Evolutionary conservation across 1,140 invertebrate species (phyloP).

Genomic region (Zaprionus ornatus): DNA sequence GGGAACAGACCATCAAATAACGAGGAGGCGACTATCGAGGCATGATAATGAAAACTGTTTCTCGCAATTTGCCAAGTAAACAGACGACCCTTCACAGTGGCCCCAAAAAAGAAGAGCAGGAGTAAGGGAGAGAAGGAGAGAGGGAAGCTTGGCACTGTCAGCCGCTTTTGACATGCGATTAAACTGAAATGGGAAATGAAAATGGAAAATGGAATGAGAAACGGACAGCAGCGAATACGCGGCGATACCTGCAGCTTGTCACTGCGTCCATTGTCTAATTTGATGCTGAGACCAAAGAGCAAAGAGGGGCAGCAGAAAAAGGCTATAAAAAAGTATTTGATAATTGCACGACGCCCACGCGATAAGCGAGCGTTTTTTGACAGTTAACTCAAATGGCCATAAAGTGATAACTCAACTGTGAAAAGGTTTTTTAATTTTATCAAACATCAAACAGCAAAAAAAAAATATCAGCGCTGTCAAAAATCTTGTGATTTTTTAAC

Average conservation of each 20-base stretch:
- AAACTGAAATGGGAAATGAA: slow-evolving; percentile 44
- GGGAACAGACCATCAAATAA: slow-evolving; percentile 76
- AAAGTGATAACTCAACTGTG: background rate
- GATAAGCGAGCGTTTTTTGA: slow-evolving; percentile 3
- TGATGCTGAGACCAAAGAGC: background rate
- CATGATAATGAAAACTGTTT: slow-evolving; percentile 78
- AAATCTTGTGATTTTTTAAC: background rate
- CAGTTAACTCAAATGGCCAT: background rate
- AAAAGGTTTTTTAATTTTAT: background rate
- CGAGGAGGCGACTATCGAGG: slow-evolving; percentile 69
- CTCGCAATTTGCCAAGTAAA: slow-evolving; percentile 37
- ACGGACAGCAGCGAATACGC: background rate
- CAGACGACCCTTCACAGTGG: slow-evolving; percentile 16
- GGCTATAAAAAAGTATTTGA: slow-evolving; percentile 1
- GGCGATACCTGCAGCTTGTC: background rate
- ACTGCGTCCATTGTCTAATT: slow-evolving; percentile 6
- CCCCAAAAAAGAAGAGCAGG: background rate
- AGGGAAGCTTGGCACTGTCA: slow-evolving; percentile 48
- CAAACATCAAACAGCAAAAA: background rate
- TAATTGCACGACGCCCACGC: background rate
- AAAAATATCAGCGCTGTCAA: background rate
- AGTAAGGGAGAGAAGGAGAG: background rate
- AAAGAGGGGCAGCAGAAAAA: background rate
- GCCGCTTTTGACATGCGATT: slow-evolving; percentile 72
- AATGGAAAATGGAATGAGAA: slow-evolving; percentile 1